Conservation (phyloP, 1,140 invertebrate genomes). For the Drosophila willistoni region DNA sequence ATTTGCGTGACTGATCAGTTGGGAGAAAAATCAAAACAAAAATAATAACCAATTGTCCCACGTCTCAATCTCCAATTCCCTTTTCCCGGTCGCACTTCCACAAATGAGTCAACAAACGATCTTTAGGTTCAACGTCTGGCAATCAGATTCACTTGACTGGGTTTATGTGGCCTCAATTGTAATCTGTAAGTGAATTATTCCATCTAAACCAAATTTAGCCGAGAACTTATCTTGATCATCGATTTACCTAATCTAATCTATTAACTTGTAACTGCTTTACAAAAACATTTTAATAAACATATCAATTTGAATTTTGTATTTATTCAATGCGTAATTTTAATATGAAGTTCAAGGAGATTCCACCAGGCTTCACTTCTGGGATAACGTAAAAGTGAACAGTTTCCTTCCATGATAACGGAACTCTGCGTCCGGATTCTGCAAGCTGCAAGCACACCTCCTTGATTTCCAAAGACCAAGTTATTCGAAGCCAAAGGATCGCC, state of each 20-base stretch:
- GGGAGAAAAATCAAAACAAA: conserved; percentile 16
- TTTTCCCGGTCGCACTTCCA: neutral
- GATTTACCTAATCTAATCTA: neutral
- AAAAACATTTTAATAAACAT: conserved; percentile 32
- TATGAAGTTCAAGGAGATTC: conserved; percentile 3
- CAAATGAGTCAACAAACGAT: conserved; percentile 6
- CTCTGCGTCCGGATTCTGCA: conserved; percentile 83
- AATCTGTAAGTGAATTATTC: conserved; percentile 11
- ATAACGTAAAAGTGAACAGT: conserved; percentile 83
- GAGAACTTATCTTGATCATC: neutral
- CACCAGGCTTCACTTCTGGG: neutral
- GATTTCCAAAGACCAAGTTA: conserved; percentile 80
- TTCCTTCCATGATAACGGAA: conserved; percentile 82
- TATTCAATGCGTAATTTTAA: conserved; percentile 40
- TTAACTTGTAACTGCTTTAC: neutral
- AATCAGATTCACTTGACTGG: conserved; percentile 17
- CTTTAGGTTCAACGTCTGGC: conserved; percentile 7
- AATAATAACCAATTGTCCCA: conserved; percentile 15
- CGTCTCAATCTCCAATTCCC: neutral
- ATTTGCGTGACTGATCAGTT: conserved; percentile 47
- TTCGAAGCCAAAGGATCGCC: conserved; percentile 59
- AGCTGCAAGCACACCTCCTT: conserved; percentile 84
- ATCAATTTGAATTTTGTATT: conserved; percentile 37
- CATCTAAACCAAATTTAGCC: conserved; percentile 13
- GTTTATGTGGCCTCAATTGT: neutral